Evolutionary conservation across 1,140 invertebrate species (phyloP).

Genomic region (Drosophila pseudoobscura): DNA sequence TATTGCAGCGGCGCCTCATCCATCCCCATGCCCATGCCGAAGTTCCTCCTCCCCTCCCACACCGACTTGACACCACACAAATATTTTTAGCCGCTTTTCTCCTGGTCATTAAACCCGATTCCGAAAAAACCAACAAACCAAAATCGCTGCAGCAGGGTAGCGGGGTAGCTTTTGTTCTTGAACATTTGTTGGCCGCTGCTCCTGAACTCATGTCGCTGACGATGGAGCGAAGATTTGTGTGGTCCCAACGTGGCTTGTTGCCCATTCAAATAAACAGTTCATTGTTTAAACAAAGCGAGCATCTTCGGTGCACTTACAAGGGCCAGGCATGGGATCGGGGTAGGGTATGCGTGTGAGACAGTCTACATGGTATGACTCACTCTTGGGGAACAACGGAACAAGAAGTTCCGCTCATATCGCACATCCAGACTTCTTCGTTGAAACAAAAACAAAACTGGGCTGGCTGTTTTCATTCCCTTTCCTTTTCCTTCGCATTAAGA

Average conservation of each 20-base stretch:
- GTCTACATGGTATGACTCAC: slow-evolving; percentile 19
- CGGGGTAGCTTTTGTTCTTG: slow-evolving; percentile 68
- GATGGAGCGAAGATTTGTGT: slow-evolving; percentile 53
- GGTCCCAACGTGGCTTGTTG: slow-evolving; percentile 48
- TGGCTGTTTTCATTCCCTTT: background rate
- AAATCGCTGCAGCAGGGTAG: slow-evolving; percentile 32
- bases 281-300: slow-evolving; percentile 44
- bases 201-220: slow-evolving; percentile 42
- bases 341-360: slow-evolving; percentile 3
- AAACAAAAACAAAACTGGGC: too few relatives aligned
- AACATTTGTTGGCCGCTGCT: slow-evolving; percentile 60
- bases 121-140: slow-evolving; percentile 26
- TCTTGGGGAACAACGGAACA: slow-evolving; percentile 12
- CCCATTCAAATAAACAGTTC: slow-evolving; percentile 41
- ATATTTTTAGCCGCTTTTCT: slow-evolving; percentile 72
- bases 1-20: slow-evolving; percentile 47
- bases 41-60: slow-evolving; percentile 8
- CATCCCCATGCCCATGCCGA: background rate
- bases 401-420: background rate
- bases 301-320: slow-evolving; percentile 14
- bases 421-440: slow-evolving; percentile 1
- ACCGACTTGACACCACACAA: slow-evolving; percentile 44
- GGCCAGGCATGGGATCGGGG: background rate
- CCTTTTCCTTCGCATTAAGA: background rate
- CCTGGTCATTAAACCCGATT: slow-evolving; percentile 73